A percentile compares a stretch with the other conserved stretches of the same genome.
phyloP scores from a whole-genome alignment of 2,113 vertebrate genomes.

The Perca schrenkii region DNA sequence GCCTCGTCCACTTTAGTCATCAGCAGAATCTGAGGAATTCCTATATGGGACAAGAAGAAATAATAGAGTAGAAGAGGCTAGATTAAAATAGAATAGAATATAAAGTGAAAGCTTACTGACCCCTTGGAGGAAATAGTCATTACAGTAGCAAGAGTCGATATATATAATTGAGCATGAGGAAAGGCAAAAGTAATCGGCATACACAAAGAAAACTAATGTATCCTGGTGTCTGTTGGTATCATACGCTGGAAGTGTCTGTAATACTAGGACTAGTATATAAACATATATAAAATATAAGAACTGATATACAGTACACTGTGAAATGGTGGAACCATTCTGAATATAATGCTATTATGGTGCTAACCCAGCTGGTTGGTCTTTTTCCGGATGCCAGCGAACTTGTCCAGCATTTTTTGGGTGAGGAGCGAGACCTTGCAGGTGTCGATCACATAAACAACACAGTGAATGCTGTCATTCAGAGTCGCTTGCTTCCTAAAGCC shows the following conservation, averaged over 20 bases:
- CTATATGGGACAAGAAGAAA: constrained; percentile 41
- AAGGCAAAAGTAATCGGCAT: neutral
- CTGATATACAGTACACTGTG: neutral
- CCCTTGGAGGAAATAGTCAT: neutral
- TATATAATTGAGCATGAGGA: neutral
- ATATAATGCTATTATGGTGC: neutral
- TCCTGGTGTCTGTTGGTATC: neutral
- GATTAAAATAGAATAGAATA: neutral
- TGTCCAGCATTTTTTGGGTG: constrained; percentile 73
- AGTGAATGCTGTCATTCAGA: constrained; percentile 63
- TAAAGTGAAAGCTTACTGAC: neutral
- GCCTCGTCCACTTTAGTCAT: constrained; percentile 83
- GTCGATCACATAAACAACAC: constrained; percentile 61
- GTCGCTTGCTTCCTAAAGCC: constrained; percentile 37
- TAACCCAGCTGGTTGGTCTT: constrained; percentile 71
- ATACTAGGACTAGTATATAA: neutral
- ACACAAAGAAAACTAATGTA: neutral
- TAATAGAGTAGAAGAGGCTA: neutral
- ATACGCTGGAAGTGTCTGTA: neutral
- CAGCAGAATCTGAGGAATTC: constrained; percentile 79
- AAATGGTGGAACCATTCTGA: neutral
- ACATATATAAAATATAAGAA: neutral
- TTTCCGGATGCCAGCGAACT: constrained; percentile 75
- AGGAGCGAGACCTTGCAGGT: constrained; percentile 75
- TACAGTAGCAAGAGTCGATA: neutral